Conservation (phyloP, 1,140 invertebrate genomes). For the Heliothis subflexa region DNA sequence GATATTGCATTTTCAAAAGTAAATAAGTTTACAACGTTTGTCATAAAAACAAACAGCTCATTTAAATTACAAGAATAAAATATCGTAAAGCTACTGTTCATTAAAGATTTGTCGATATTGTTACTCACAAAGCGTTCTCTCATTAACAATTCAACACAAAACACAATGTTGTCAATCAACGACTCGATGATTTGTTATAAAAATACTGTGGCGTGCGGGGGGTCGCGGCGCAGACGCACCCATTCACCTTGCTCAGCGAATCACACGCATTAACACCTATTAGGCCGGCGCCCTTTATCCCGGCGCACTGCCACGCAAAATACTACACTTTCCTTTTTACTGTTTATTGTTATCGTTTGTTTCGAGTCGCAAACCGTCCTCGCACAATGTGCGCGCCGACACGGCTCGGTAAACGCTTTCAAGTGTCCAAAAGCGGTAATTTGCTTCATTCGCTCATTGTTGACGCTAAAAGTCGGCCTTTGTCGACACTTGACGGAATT, state of each 20-base stretch:
- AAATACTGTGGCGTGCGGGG: constrained; percentile 62
- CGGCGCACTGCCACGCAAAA: constrained; percentile 75
- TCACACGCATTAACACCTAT: constrained; percentile 82
- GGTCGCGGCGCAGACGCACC: constrained; percentile 57
- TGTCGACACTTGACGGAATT: constrained; percentile 81
- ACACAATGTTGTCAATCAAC: constrained; percentile 76
- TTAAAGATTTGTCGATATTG: constrained; percentile 4
- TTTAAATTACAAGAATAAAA: neutral
- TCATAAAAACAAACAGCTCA: neutral
- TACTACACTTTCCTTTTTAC: constrained; percentile 84
- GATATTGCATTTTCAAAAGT: too few relatives aligned
- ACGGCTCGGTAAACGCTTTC: constrained; percentile 78
- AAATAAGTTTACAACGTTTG: too few relatives aligned
- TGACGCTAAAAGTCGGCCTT: constrained; percentile 81
- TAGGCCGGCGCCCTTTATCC: constrained; percentile 71
- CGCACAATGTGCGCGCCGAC: constrained; percentile 74
- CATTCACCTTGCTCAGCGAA: constrained; percentile 75
- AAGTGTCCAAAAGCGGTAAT: constrained; percentile 83
- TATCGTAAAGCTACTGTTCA: constrained; percentile 8
- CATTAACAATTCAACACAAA: constrained; percentile 65
- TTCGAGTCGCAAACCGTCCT: constrained; percentile 81
- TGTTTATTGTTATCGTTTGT: constrained; percentile 84
- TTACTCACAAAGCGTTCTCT: constrained; percentile 53
- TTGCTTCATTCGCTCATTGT: constrained; percentile 83
- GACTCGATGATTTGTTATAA: constrained; percentile 80